These are phyloP conservation scores for Rhamphomyia laevipes DNA, from an alignment of 2,888 invertebrate species.

Conservation along the genomic window DNA sequence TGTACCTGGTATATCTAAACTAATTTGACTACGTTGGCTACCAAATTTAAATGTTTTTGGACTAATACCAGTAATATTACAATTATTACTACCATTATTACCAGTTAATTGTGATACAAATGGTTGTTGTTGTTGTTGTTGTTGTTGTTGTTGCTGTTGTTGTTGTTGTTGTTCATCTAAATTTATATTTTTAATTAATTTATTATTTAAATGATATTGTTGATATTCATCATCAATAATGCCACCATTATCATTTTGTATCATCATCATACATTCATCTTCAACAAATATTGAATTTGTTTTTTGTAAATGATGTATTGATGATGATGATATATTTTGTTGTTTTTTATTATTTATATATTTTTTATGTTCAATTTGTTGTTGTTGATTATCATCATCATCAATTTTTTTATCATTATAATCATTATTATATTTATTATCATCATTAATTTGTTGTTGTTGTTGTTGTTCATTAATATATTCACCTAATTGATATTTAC, in stretches of 20 bases:
- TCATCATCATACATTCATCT: conserved; percentile 16
- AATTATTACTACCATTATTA: background rate
- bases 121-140: background rate
- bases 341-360: conserved; percentile 31
- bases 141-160: conserved; percentile 13
- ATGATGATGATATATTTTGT: conserved; percentile 36
- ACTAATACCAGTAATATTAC: background rate
- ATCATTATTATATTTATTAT: background rate
- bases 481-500: background rate
- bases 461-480: conserved; percentile 15
- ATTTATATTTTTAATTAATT: too few species aligned
- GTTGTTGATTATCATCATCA: conserved; percentile 13
- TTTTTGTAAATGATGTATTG: conserved; percentile 19
- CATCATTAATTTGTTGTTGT: conserved; percentile 11
- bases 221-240: background rate
- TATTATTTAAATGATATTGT: background rate
- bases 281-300: conserved; percentile 22
- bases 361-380: conserved; percentile 14
- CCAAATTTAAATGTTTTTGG: conserved; percentile 45
- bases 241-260: conserved; percentile 6
- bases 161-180: conserved; percentile 23
- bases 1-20: conserved; percentile 61
- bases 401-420: background rate
- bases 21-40: conserved; percentile 53
- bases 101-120: background rate